phyloP scores from a whole-genome alignment of 2,888 invertebrate genomes.

The Lochmaea crataegi region DNA sequence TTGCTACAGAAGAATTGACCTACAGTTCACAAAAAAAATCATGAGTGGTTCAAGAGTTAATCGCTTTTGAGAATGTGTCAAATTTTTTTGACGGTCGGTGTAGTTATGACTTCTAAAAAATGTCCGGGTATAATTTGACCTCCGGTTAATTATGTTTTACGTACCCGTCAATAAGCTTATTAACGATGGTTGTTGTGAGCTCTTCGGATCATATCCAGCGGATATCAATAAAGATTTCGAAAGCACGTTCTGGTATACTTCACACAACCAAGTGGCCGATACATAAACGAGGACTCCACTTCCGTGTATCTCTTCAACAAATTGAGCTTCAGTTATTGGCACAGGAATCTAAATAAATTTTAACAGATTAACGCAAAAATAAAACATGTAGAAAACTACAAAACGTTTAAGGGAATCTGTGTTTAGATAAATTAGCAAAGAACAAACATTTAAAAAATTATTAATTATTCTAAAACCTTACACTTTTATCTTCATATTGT shows the following conservation, averaged over 20 bases:
- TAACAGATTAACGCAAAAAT: too few species aligned
- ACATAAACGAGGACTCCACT: conserved; percentile 93
- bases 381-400: too few species aligned
- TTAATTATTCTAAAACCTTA: conserved; percentile 7
- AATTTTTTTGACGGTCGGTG: too few species aligned
- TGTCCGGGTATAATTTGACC: too few species aligned
- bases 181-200: conserved; percentile 72
- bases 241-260: conserved; percentile 89
- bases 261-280: conserved; percentile 93
- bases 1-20: too few species aligned
- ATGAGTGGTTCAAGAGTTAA: too few species aligned
- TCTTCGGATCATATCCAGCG: conserved; percentile 73
- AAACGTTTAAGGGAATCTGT: too few species aligned
- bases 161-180: conserved; percentile 81
- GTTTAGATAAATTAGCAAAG: too few species aligned
- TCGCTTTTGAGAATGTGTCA: too few species aligned
- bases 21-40: too few species aligned
- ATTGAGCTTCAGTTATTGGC: conserved; percentile 84
- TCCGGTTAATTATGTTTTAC: background rate
- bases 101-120: too few species aligned
- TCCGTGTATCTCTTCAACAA: conserved; percentile 91
- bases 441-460: background rate
- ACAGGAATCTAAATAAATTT: conserved; percentile 53
- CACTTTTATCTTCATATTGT: conserved; percentile 72
- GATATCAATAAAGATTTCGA: conserved; percentile 78